Evolutionary conservation across 2,113 vertebrate species (phyloP), one percentile per base, ranked within the genome.

Genomic region (Odontophorus gujanensis): DNA sequence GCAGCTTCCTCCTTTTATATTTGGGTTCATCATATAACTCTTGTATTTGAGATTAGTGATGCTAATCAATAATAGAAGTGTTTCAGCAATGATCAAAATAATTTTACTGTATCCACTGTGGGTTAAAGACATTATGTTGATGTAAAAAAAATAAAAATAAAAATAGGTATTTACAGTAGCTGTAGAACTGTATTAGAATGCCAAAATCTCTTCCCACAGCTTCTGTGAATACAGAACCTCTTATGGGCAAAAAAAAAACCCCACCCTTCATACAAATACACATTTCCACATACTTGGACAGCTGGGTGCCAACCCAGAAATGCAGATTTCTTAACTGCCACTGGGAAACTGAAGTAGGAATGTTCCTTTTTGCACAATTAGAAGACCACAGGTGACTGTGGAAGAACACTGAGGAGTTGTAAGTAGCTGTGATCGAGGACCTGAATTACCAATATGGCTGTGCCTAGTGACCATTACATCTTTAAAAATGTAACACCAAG

Each of bases 221-320:
- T 92, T 92, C 85, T 71, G n/a, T 80, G 94, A 94, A 94, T 91
- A 92, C 69, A 96, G 86, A 90, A 89, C 5, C 12, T 83, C 66
- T 93, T 82, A 79, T 67, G 34, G 34, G 68, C 6, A 45, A 57
- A 88, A 82, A 40, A 40, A 40, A 40, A 40, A 40, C 38, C 38
- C 38, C 38, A 1, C 0, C 7, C 32, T 72, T 74, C 65, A 67
- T 65, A 61, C 14, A 85, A 94, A 95, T 67, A 80, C 38, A 81
- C 88, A 92, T 96, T 88, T 93, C 76, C 73, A 80, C 47, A 19
- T 59, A 69, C 62, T 80, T 82, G 63, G 84, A 91, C 79, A 95
- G 63, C 43, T 93, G 84, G 55, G 89, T 87, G 68, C 22, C 82
- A 91, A 90, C 0, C 59, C 28, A 69, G 63, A 76, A 90, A 87